Evolutionary conservation across 1,140 invertebrate species (phyloP).

Genomic region (Sitobion miscanthi): DNA sequence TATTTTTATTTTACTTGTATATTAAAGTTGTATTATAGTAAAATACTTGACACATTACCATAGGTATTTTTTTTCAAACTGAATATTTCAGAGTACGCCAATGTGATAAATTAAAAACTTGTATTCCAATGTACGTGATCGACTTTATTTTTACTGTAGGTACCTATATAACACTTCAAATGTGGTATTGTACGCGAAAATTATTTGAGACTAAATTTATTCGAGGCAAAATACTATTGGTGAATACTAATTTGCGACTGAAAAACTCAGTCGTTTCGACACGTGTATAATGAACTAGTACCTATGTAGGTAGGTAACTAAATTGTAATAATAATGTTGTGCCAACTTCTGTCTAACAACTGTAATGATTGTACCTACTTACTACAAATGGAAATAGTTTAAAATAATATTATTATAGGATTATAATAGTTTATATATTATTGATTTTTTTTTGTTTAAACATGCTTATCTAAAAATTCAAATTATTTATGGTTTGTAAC

Average conservation of each 20-base stretch:
- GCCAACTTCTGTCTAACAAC: neutral
- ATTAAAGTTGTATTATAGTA: neutral
- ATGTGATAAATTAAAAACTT: conserved; percentile 23
- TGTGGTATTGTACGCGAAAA: conserved; percentile 31
- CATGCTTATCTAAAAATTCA: too few relatives aligned
- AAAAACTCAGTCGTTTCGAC: conserved; percentile 4
- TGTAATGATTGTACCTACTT: neutral
- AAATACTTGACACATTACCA: neutral
- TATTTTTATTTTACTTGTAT: neutral
- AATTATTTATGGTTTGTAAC: too few relatives aligned
- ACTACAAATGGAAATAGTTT: neutral
- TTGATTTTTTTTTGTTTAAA: too few relatives aligned
- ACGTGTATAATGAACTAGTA: neutral
- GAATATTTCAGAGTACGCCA: neutral
- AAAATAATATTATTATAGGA: too few relatives aligned
- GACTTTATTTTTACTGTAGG: conserved; percentile 17
- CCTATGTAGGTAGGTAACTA: neutral
- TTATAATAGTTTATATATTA: too few relatives aligned
- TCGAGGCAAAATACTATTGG: conserved; percentile 9
- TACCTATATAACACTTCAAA: neutral
- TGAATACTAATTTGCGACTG: conserved; percentile 26
- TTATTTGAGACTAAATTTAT: conserved; percentile 9
- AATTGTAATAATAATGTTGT: conserved; percentile 1
- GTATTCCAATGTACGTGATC: conserved; percentile 23
- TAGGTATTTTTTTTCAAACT: neutral